Evolutionary conservation across 2,888 invertebrate genomes (phyloP), one percentile per base, ranked within the genome.

Genomic region (Phanerotoma sp.): DNA sequence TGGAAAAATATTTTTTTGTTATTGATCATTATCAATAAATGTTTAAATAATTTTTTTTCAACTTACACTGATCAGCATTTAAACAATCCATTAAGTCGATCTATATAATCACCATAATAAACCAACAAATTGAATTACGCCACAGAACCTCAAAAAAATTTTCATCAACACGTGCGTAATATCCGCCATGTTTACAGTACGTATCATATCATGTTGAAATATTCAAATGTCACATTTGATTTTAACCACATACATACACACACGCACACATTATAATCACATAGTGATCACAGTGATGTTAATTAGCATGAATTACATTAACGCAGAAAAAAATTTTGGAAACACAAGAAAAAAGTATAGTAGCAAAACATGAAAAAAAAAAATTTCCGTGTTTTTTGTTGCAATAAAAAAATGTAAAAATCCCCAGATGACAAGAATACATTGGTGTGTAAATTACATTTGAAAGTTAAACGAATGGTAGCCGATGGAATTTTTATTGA

Each of bases 171-270:
- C 53, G 47, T 41, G 48, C 20, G 25, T 30, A 9, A 11, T 10
- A 42, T 33, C 25, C 53, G 16, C 42, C 53, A 54, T 54, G 15
- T 46, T 41, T 41, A 25, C 22, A 13, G 41, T 15, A 18, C 44
- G 35, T 37, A 25, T 32, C 30, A 13, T n/a, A 33, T 30, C 51
- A 42, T 13, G 32, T 51, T n/a, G 33, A 42, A 51, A 28, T 30
- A 15, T 28, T 28, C 11, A 11, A 28, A 25, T 45, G 18, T 15
- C 22, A 42, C 25, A 32, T 13, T 45, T 28, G 30, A 28, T 18
- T 11, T 18, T 35, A 35, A 13, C 42, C 20, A 13, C 28, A 28
- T 32, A n/a, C n/a, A n/a, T 33, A 22, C 20, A 33, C 20, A 20
- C 11, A 49, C 44, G 13, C 13, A 25, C 3, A n/a, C 3, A 44